Percentiles rank a stretch among this genome's conserved stretches.
Conservation (phyloP, 2,888 invertebrate genomes). For the Rhingia campestris region DNA sequence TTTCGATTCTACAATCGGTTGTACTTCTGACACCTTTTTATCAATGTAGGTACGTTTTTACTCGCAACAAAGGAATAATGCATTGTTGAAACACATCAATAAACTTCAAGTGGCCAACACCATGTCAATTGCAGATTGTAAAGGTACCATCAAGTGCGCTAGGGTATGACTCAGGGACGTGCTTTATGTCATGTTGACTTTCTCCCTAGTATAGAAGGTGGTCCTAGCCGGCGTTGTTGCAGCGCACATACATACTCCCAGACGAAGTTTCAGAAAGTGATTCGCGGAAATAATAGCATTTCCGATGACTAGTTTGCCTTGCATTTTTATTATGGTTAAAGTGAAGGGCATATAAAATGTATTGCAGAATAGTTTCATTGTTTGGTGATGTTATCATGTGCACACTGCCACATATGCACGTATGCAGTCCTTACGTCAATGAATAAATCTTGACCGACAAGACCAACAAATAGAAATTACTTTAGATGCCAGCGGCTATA, state of each 20-base stretch:
- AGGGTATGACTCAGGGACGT: neutral
- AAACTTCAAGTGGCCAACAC: slow-evolving; percentile 51
- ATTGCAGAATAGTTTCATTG: too few relatives aligned
- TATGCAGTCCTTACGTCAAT: too few relatives aligned
- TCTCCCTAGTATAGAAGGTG: neutral
- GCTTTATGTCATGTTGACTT: slow-evolving; percentile 19
- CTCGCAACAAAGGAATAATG: neutral
- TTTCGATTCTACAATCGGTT: neutral
- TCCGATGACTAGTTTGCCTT: slow-evolving; percentile 18
- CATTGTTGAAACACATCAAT: slow-evolving; percentile 43
- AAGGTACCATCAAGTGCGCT: slow-evolving; percentile 29
- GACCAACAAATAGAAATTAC: slow-evolving; percentile 46
- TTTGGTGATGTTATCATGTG: too few relatives aligned
- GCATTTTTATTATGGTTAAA: slow-evolving; percentile 20
- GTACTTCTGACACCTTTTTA: slow-evolving; percentile 12
- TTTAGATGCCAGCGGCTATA: slow-evolving; percentile 32
- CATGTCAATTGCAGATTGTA: slow-evolving; percentile 35
- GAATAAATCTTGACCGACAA: neutral
- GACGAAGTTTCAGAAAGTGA: neutral
- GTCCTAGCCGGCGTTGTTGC: neutral
- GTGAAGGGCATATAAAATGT: neutral
- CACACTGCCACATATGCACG: too few relatives aligned
- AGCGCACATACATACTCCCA: slow-evolving; percentile 4
- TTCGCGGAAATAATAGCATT: slow-evolving; percentile 48
- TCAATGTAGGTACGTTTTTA: neutral